phyloP scores from a whole-genome alignment of 2,113 vertebrate genomes.

The Sporophila hypoxantha region DNA sequence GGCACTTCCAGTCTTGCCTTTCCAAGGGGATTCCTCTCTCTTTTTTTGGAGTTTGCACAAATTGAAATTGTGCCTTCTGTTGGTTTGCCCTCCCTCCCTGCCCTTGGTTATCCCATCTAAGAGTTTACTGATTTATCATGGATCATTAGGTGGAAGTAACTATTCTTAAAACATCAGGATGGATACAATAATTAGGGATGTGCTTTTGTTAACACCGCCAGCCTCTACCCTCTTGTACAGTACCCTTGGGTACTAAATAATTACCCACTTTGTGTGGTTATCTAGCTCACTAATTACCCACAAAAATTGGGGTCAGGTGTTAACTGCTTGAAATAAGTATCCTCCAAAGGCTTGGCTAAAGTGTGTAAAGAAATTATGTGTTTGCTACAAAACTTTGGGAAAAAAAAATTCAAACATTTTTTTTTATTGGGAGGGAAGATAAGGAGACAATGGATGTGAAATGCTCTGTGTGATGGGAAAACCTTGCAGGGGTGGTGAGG shows the following conservation, averaged over 20 bases:
- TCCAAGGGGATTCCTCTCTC: background rate
- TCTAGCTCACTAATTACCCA: conserved; percentile 83
- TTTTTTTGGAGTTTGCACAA: background rate
- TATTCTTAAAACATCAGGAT: conserved; percentile 68
- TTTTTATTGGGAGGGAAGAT: background rate
- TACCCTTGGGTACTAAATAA: conserved; percentile 82
- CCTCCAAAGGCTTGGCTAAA: conserved; percentile 69
- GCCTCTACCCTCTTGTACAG: conserved; percentile 71
- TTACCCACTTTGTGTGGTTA: conserved; percentile 82
- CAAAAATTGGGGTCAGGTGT: conserved; percentile 84
- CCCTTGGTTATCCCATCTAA: conserved; percentile 5
- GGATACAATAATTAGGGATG: conserved; percentile 76
- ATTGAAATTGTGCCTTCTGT: background rate
- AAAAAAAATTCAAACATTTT: background rate
- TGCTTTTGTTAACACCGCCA: conserved; percentile 76
- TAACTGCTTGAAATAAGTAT: conserved; percentile 82
- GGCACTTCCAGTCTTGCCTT: background rate
- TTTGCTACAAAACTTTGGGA: conserved; percentile 66
- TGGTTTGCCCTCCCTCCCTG: background rate
- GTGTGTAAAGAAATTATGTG: conserved; percentile 66
- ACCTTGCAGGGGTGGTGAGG: background rate
- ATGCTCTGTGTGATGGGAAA: background rate
- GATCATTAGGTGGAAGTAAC: conserved; percentile 65
- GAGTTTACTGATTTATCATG: conserved; percentile 61
- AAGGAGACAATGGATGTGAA: background rate